Base-by-base conservation (phyloP, 2,888 invertebrate species). In the Hyalella azteca region DNA sequence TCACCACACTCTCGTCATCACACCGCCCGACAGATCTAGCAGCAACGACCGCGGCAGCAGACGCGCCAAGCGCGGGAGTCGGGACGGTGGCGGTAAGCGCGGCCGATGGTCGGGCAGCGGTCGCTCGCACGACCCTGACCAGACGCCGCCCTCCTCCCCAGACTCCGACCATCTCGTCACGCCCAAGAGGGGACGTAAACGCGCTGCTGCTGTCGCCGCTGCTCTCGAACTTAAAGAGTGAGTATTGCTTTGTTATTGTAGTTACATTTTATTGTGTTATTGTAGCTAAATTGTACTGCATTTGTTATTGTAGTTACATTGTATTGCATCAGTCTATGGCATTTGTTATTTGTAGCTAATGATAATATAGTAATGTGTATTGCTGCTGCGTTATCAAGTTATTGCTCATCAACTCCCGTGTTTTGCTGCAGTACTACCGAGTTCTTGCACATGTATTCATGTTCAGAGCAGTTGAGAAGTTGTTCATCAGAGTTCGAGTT, bases 91-190 rank as follows among this genome's bases (percentile, higher is more conserved):
- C 39, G 22, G 32, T 39, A 22, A 40, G 39, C n/a, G 66, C 48
- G 40, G 40, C 54, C 9, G 60, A 29, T 29, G 66, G 39, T 39
- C 78, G 48, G 60, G 60, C 36, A 29, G 60, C 2, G 32, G 29
- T n/a, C 13, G 60, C 29, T 1, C 78, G 36, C 66, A 22, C 22
- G 78, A 49, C 73, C 2, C 48, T 39, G 19, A 60, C 39, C 45
- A 78, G 48, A 50, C 79, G 19, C 77, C 77, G 11, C 77, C 50
- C n/a, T 77, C 77, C 11, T 50, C 77, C 50, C 77, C 77, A 0
- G 49, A 49, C 40, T 39, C 49, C 2, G 77, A 77, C n/a, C 40
- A 40, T 26, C 77, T 50, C n/a, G 32, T 77, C 45, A 39, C 77
- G 15, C 50, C 54, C 77, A 77, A 77, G 77, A 26, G 77, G 32